Conservation (phyloP, 2,113 vertebrate genomes). For the Gorsachius goisagi region DNA sequence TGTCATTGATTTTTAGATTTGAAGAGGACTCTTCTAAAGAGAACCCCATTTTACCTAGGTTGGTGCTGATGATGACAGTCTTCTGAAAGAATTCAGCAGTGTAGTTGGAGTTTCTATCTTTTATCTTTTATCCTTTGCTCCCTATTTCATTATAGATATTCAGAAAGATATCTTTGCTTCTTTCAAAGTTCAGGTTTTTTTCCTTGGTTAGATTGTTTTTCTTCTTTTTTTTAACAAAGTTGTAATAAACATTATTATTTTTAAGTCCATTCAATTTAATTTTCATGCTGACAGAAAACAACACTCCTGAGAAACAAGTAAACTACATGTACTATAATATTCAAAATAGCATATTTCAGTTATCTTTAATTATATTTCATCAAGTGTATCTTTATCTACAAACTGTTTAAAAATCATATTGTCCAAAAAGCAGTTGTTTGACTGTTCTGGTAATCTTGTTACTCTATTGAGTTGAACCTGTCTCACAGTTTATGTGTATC, state of each 20-base stretch:
- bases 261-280: background rate
- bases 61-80: background rate
- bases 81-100: slow-evolving; percentile 3
- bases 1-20: slow-evolving; percentile 45
- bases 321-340: background rate
- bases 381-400: background rate
- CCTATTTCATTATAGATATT: background rate
- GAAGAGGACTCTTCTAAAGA: slow-evolving; percentile 14
- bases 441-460: background rate
- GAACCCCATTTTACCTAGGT: background rate
- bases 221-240: background rate
- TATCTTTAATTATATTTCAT: slow-evolving; percentile 12
- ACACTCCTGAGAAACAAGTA: slow-evolving; percentile 19
- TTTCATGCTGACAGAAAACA: background rate
- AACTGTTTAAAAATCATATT: background rate
- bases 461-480: background rate
- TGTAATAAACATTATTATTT: background rate
- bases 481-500: background rate
- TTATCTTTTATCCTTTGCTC: background rate
- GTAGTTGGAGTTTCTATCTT: background rate
- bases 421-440: background rate
- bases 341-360: background rate
- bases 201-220: background rate
- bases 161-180: background rate
- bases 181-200: slow-evolving; percentile 29